These are phyloP conservation scores for Rhinogobio ventralis DNA, from an alignment of 2,797 vertebrate genomes.

Conservation along the genomic window DNA sequence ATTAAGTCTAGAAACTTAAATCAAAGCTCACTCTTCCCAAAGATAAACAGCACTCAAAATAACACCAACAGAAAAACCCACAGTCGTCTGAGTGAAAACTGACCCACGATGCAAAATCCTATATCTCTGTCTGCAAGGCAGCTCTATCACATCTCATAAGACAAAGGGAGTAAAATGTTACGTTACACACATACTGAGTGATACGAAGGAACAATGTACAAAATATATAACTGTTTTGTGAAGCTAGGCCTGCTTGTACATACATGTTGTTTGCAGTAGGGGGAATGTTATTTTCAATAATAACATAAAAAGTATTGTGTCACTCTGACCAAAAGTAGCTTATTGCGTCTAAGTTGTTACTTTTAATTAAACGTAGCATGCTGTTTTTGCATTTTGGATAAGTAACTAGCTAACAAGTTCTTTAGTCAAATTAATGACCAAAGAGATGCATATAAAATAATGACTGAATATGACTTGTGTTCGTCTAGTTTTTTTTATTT, in stretches of 20 bases:
- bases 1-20: slow-evolving; percentile 53
- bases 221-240: neutral
- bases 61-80: slow-evolving; percentile 18
- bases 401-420: neutral
- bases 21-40: slow-evolving; percentile 25
- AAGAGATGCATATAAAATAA: neutral
- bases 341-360: neutral
- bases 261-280: neutral
- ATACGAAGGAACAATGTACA: neutral
- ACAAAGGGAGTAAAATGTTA: neutral
- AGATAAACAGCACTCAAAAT: slow-evolving; percentile 36
- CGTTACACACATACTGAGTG: neutral
- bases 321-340: neutral
- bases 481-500: neutral
- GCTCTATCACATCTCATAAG: neutral
- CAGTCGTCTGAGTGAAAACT: slow-evolving; percentile 9
- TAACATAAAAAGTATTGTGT: neutral
- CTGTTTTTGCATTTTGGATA: neutral
- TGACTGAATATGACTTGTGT: neutral
- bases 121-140: neutral
- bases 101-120: neutral
- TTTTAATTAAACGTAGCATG: neutral
- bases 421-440: neutral
- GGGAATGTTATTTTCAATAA: neutral
- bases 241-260: neutral